Conservation (phyloP, 2,113 vertebrate genomes). For the Eurystomus gularis region DNA sequence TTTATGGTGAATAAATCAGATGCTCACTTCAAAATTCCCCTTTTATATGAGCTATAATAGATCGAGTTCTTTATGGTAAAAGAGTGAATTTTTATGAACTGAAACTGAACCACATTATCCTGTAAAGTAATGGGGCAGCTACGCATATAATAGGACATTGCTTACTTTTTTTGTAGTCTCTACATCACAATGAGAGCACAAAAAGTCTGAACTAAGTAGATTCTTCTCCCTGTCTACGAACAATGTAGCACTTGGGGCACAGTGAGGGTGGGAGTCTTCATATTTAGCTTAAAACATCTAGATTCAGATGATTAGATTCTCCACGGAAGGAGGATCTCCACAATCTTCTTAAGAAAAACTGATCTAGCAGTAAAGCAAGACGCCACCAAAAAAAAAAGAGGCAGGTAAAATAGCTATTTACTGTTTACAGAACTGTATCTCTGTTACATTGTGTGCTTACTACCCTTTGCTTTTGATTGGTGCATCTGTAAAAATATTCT, state of each 20-base stretch:
- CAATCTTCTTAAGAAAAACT: neutral
- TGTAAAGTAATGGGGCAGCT: slow-evolving; percentile 14
- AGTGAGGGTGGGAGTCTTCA: neutral
- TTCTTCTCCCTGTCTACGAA: neutral
- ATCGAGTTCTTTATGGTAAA: slow-evolving; percentile 17
- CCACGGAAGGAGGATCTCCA: neutral
- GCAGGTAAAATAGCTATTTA: neutral
- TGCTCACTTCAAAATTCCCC: slow-evolving; percentile 2
- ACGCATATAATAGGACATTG: neutral
- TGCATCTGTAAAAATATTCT: neutral
- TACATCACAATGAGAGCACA: neutral
- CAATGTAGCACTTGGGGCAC: neutral
- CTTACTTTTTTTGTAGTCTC: neutral
- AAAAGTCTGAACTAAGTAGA: neutral
- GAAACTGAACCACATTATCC: slow-evolving; percentile 50
- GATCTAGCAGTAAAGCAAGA: neutral
- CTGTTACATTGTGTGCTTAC: neutral
- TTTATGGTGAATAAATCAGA: slow-evolving; percentile 61
- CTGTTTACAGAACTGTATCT: too few relatives aligned
- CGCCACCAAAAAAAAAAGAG: neutral
- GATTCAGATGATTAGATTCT: neutral
- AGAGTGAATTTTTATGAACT: slow-evolving; percentile 64
- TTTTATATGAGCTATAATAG: slow-evolving; percentile 31
- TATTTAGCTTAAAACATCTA: neutral
- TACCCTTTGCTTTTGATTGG: neutral